These are phyloP conservation scores for Musca domestica DNA, from an alignment of 1,140 invertebrate genomes.

Conservation along the genomic window DNA sequence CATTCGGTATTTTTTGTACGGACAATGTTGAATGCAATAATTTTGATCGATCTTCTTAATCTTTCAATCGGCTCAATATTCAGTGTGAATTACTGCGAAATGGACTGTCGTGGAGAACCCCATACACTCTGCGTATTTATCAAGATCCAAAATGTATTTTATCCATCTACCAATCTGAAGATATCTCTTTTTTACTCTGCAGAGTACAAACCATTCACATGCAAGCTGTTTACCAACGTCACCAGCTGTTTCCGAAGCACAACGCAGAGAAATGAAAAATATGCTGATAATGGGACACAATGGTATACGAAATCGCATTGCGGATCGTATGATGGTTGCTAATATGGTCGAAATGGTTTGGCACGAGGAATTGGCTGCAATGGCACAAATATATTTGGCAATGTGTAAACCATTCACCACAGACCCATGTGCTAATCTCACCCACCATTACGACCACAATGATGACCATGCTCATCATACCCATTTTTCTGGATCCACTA, in stretches of 20 bases:
- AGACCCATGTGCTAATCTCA: not conserved
- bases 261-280: not conserved
- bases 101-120: not conserved
- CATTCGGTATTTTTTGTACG: too few species aligned
- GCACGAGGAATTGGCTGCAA: not conserved
- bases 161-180: not conserved
- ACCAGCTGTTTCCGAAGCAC: not conserved
- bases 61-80: not conserved
- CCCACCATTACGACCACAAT: not conserved
- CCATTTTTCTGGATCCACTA: not conserved
- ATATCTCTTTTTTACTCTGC: not conserved
- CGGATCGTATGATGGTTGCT: slow-evolving; percentile 1
- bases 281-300: slow-evolving; percentile 10
- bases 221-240: not conserved
- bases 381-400: not conserved
- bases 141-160: not conserved
- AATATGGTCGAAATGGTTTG: slow-evolving; percentile 17
- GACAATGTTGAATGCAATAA: too few species aligned
- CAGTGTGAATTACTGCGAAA: not conserved
- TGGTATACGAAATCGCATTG: slow-evolving; percentile 16
- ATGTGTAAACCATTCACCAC: not conserved
- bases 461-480: not conserved
- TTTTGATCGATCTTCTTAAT: too few species aligned
- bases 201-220: not conserved
- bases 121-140: not conserved